Conservation (phyloP, 2,797 vertebrate genomes). For the Meda fulgida region DNA sequence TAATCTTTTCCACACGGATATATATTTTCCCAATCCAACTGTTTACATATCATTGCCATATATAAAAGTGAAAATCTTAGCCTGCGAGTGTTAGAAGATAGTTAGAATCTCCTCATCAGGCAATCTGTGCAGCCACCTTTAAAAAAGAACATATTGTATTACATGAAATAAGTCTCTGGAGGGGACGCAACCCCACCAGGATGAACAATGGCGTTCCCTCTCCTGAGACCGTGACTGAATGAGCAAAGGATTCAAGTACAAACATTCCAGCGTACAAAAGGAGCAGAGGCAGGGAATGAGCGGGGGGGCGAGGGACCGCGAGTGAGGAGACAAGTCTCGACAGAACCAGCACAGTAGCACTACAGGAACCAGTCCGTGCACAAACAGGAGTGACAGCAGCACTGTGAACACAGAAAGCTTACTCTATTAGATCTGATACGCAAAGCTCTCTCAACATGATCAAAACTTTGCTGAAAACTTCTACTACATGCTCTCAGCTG, state of each 20-base stretch:
- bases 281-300: constrained; percentile 21
- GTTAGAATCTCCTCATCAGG: constrained; percentile 7
- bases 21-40: neutral
- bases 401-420: neutral
- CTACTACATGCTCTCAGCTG: neutral
- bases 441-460: neutral
- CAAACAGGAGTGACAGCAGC: constrained; percentile 28
- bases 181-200: constrained; percentile 42
- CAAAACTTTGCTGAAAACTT: neutral
- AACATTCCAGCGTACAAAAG: constrained; percentile 70
- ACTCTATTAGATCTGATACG: neutral
- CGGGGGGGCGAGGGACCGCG: constrained; percentile 15
- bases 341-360: constrained; percentile 55
- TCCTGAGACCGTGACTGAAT: constrained; percentile 35
- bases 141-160: constrained; percentile 24
- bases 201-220: constrained; percentile 57
- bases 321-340: constrained; percentile 60
- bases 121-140: neutral
- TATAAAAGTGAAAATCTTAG: too few relatives aligned
- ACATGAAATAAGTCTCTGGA: neutral
- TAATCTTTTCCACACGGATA: neutral
- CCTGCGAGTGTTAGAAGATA: too few relatives aligned
- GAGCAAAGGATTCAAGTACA: constrained; percentile 63
- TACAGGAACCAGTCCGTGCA: constrained; percentile 49
- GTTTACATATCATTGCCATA: neutral